A percentile compares a stretch with the other conserved stretches of the same genome.
Evolutionary conservation across 2,888 invertebrate species (phyloP).

Genomic region (Cephus pulcher): DNA sequence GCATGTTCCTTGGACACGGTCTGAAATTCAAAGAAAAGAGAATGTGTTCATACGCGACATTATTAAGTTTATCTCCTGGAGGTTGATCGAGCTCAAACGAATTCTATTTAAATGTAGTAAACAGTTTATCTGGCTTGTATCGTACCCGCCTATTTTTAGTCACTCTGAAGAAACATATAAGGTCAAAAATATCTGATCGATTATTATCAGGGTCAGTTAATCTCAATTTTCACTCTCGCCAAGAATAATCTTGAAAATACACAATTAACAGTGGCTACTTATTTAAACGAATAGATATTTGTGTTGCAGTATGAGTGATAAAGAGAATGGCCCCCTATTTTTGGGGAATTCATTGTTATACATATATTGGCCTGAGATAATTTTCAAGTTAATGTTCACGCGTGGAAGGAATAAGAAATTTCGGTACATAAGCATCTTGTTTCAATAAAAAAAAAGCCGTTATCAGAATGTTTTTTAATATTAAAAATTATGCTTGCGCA

Average conservation of each 20-base stretch:
- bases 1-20: slow-evolving; percentile 69
- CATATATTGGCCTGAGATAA: neutral
- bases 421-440: neutral
- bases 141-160: neutral
- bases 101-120: neutral
- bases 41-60: neutral
- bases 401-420: neutral
- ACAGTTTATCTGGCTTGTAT: neutral
- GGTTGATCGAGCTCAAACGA: neutral
- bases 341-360: neutral
- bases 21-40: slow-evolving; percentile 47
- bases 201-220: neutral
- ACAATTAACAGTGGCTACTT: neutral
- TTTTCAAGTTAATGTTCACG: neutral
- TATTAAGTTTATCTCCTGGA: neutral
- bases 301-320: neutral
- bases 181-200: neutral
- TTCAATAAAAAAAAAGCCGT: neutral
- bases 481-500: neutral
- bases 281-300: neutral
- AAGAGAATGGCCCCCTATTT: neutral
- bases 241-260: neutral
- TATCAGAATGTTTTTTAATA: neutral
- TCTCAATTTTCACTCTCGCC: neutral
- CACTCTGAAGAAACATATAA: neutral